phyloP scores from a whole-genome alignment of 2,797 vertebrate species.

The Poeciliopsis infans region DNA sequence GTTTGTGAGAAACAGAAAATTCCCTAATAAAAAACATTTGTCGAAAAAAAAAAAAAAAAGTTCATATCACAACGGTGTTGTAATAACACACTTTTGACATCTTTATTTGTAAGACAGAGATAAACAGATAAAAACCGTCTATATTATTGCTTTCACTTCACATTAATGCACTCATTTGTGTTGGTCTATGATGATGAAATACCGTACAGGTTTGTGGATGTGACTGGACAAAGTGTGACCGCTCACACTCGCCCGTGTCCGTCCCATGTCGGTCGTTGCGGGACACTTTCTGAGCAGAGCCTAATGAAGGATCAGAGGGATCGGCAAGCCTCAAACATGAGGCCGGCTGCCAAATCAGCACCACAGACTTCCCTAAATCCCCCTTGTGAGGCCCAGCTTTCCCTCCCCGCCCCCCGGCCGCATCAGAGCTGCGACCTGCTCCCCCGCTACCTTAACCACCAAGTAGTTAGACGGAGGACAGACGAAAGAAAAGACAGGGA shows the following conservation, averaged over 20 bases:
- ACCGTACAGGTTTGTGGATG: neutral
- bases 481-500: conserved; percentile 1
- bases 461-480: conserved; percentile 30
- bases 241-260: neutral
- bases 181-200: neutral
- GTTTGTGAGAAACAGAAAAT: no score
- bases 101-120: neutral
- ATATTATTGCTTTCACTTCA: neutral
- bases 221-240: neutral
- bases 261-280: conserved; percentile 30
- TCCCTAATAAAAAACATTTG: no score
- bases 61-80: no score
- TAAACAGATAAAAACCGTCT: neutral
- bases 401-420: no score
- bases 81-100: no score
- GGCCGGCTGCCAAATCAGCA: conserved; percentile 46
- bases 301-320: conserved; percentile 68
- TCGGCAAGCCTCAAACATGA: conserved; percentile 51
- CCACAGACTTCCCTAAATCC: conserved; percentile 58
- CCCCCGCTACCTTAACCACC: conserved; percentile 43
- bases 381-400: conserved; percentile 18
- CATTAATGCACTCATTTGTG: neutral
- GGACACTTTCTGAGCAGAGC: conserved; percentile 58
- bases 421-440: conserved; percentile 34
- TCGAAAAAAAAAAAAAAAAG: no score